Evolutionary conservation across 2,113 vertebrate species (phyloP).

Genomic region (Sakesphorus luctuosus): DNA sequence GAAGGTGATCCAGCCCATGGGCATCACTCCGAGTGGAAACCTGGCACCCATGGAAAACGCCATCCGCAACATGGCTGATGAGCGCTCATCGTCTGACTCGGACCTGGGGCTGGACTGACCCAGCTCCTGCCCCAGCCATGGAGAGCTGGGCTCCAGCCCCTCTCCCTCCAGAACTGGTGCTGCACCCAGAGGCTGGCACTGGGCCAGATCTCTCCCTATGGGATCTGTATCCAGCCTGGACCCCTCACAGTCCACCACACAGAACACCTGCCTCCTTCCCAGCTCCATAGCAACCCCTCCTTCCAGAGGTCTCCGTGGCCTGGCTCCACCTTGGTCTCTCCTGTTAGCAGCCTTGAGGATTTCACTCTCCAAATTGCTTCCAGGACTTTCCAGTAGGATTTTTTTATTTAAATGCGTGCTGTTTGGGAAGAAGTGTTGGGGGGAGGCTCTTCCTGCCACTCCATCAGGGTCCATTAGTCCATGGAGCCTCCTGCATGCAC

Average conservation of each 20-base stretch:
- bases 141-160: background rate
- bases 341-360: background rate
- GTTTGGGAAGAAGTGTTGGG: background rate
- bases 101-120: constrained; percentile 81
- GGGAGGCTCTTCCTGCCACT: background rate
- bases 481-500: accelerated
- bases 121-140: background rate
- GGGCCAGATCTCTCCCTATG: background rate
- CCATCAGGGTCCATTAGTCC: background rate
- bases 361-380: background rate
- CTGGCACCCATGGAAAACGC: constrained; percentile 84
- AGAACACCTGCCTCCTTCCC: constrained; percentile 2
- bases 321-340: background rate
- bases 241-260: background rate
- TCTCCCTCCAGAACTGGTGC: constrained; percentile 38
- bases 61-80: constrained; percentile 72
- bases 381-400: constrained; percentile 19
- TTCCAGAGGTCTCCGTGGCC: background rate
- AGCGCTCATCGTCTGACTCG: constrained; percentile 72
- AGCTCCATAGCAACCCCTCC: background rate
- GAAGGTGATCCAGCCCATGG: constrained; percentile 90
- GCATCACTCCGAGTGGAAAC: constrained; percentile 84
- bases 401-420: background rate
- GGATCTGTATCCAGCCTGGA: background rate
- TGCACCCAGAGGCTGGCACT: constrained; percentile 14